Evolutionary conservation across 2,113 vertebrate species (phyloP).

Genomic region (Etia nguti): DNA sequence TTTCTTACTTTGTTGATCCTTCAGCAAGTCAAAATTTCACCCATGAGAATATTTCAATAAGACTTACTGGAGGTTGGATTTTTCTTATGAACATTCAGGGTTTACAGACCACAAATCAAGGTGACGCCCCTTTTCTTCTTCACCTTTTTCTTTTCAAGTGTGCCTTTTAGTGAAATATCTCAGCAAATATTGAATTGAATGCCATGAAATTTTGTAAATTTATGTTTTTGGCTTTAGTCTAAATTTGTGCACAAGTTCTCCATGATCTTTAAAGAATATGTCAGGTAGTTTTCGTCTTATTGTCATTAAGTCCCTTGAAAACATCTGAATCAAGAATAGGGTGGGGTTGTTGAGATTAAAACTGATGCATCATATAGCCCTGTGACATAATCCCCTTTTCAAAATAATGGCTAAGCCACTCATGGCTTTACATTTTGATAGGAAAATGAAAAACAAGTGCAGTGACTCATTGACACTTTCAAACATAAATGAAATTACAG

Average conservation of each 20-base stretch:
- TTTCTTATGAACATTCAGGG: neutral
- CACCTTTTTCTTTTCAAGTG: neutral
- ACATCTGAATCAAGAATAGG: neutral
- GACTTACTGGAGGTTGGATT: neutral
- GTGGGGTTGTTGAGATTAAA: neutral
- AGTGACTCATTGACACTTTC: neutral
- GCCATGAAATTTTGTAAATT: neutral
- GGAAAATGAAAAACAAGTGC: neutral
- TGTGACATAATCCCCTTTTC: neutral
- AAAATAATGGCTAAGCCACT: neutral
- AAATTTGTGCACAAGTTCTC: neutral
- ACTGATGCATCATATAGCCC: neutral
- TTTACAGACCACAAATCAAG: neutral
- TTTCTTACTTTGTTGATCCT: neutral
- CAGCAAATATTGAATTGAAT: neutral
- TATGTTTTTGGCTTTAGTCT: neutral
- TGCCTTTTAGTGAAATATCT: neutral
- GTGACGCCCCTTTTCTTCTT: neutral
- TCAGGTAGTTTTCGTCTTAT: neutral
- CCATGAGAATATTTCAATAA: neutral
- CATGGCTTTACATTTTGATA: neutral
- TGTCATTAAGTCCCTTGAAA: neutral
- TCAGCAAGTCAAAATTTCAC: neutral
- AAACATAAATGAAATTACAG: neutral
- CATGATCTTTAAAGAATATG: neutral